phyloP scores from a whole-genome alignment of 2,797 vertebrate species.

The Ispidina lecontei region DNA sequence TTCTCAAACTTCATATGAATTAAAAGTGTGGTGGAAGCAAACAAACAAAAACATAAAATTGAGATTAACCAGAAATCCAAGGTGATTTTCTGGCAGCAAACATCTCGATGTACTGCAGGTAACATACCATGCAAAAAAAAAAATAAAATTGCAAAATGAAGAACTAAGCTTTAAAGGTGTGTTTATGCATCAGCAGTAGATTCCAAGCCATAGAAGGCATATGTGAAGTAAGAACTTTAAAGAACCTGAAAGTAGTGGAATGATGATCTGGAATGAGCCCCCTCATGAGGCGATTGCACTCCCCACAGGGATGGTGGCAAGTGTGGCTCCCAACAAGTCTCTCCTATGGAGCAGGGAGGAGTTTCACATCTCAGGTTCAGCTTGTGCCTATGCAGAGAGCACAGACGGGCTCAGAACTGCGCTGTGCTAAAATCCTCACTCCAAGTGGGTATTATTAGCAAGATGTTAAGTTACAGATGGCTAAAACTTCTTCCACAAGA shows the following conservation, averaged over 20 bases:
- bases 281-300: fast-evolving
- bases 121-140: neutral
- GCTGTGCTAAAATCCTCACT: neutral
- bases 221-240: neutral
- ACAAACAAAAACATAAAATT: neutral
- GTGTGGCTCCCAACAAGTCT: fast-evolving
- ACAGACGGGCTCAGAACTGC: neutral
- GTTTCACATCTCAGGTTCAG: neutral
- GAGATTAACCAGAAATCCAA: neutral
- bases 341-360: neutral
- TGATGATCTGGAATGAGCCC: neutral
- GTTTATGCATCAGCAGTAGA: neutral
- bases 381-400: neutral
- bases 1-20: neutral
- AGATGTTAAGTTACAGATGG: neutral
- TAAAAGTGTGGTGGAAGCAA: neutral
- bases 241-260: neutral
- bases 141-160: neutral
- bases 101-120: neutral
- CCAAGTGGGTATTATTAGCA: neutral
- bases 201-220: neutral
- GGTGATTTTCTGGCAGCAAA: neutral
- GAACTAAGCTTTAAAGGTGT: neutral
- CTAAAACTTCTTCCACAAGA: neutral
- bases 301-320: neutral